Evolutionary conservation across 2,113 vertebrate species (phyloP).

Genomic region (Nipponia nippon): DNA sequence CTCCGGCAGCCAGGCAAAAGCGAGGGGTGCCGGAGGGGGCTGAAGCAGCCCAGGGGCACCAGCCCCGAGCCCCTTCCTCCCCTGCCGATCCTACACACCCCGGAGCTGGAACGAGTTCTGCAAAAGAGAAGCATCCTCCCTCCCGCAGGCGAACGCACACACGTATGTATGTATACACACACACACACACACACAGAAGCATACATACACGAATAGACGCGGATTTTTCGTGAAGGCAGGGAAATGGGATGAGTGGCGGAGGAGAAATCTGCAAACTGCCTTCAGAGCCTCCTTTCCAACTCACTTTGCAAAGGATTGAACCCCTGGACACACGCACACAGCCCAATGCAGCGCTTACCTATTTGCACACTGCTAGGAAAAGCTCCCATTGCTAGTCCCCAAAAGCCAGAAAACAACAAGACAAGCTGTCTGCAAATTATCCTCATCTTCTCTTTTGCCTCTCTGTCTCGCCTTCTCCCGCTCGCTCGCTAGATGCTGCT

Average conservation of each 20-base stretch:
- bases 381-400: constrained; percentile 93
- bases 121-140: neutral
- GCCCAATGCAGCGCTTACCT: constrained; percentile 82
- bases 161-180: neutral
- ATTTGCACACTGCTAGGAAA: constrained; percentile 99
- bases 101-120: neutral
- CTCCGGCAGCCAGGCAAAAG: neutral
- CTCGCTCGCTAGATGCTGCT: constrained; percentile 81
- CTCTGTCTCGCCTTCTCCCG: constrained; percentile 60
- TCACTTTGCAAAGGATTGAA: constrained; percentile 24
- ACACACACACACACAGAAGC: neutral
- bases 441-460: constrained; percentile 90
- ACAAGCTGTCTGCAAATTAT: constrained; percentile 96
- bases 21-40: neutral
- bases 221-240: neutral
- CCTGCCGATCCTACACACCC: neutral
- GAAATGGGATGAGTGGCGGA: neutral
- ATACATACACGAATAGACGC: neutral
- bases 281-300: constrained; percentile 1
- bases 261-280: neutral
- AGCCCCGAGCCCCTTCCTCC: neutral
- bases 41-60: neutral
- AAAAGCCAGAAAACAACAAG: constrained; percentile 93
- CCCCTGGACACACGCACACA: neutral
- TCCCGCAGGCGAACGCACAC: neutral